Percentiles rank a stretch among this genome's conserved stretches.
These are phyloP conservation scores for Xenopus borealis DNA, from an alignment of 2,113 vertebrate species.

Conservation along the genomic window DNA sequence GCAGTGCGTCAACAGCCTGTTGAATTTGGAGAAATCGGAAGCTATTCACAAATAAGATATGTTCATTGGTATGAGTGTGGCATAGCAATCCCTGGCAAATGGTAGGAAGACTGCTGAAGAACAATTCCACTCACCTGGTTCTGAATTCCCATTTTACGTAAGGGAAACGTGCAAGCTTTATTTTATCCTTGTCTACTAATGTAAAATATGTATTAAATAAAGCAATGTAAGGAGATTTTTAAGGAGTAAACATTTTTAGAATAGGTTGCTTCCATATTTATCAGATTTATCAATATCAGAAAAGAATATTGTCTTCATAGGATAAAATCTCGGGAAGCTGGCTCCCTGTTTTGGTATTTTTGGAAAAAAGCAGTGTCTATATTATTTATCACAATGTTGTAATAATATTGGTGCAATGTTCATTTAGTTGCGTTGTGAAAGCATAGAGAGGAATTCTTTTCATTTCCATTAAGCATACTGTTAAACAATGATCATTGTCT, in stretches of 20 bases:
- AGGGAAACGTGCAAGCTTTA: conserved; percentile 39
- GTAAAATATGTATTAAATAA: conserved; percentile 58
- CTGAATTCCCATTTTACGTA: background rate
- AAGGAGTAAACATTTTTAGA: conserved; percentile 64
- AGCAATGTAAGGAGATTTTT: conserved; percentile 61
- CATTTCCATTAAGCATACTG: conserved; percentile 1
- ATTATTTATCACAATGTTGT: conserved; percentile 89
- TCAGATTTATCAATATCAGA: conserved; percentile 63
- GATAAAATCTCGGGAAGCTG: conserved; percentile 88
- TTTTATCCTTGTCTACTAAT: conserved; percentile 49
- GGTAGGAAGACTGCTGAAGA: conserved; percentile 66
- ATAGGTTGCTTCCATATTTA: conserved; percentile 77
- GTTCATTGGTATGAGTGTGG: conserved; percentile 97
- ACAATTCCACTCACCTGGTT: conserved; percentile 35
- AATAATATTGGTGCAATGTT: conserved; percentile 66
- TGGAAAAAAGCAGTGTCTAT: conserved; percentile 75
- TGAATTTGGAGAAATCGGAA: conserved; percentile 88
- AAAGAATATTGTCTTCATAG: conserved; percentile 56
- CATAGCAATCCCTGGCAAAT: conserved; percentile 91
- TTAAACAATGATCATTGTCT: conserved; percentile 15
- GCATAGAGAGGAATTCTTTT: background rate
- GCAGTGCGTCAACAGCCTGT: conserved; percentile 92
- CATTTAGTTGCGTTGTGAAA: background rate
- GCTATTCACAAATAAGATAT: conserved; percentile 83
- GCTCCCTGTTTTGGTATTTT: conserved; percentile 88